A percentile compares a stretch with the other conserved stretches of the same genome.
These are phyloP conservation scores for Habrosyne pyritoides DNA, from an alignment of 2,888 invertebrate species.

Conservation along the genomic window DNA sequence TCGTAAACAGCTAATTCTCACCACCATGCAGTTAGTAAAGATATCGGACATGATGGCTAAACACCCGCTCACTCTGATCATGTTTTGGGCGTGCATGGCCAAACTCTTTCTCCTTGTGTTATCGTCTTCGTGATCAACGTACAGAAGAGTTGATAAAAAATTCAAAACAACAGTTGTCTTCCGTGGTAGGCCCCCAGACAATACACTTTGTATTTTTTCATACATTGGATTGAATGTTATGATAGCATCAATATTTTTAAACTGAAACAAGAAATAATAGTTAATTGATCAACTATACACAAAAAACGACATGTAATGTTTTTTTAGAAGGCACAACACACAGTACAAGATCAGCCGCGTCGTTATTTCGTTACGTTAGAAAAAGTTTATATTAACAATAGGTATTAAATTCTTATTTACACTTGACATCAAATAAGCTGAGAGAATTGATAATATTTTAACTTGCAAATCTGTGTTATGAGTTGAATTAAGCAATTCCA, in stretches of 20 bases:
- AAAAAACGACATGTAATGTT: no score
- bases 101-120: constrained; percentile 35
- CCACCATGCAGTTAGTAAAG: constrained; percentile 61
- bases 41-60: constrained; percentile 58
- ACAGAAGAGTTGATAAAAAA: constrained; percentile 58
- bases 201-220: constrained; percentile 47
- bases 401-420: constrained; percentile 42
- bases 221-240: constrained; percentile 57
- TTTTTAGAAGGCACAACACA: no score
- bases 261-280: constrained; percentile 43
- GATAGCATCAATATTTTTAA: constrained; percentile 42
- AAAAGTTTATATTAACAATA: not conserved
- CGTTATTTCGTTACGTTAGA: not conserved
- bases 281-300: no score
- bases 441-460: constrained; percentile 57
- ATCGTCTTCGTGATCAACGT: constrained; percentile 38
- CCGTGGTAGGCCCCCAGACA: constrained; percentile 44
- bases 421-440: constrained; percentile 50
- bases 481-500: constrained; percentile 50
- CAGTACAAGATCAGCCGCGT: no score
- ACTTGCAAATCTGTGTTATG: constrained; percentile 48
- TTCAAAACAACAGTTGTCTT: constrained; percentile 53
- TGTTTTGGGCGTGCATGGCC: constrained; percentile 53
- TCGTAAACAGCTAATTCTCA: constrained; percentile 30
- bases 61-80: constrained; percentile 66